These are phyloP conservation scores for Brachyhypopomus gauderio DNA, from an alignment of 2,113 vertebrate genomes.

Conservation along the genomic window DNA sequence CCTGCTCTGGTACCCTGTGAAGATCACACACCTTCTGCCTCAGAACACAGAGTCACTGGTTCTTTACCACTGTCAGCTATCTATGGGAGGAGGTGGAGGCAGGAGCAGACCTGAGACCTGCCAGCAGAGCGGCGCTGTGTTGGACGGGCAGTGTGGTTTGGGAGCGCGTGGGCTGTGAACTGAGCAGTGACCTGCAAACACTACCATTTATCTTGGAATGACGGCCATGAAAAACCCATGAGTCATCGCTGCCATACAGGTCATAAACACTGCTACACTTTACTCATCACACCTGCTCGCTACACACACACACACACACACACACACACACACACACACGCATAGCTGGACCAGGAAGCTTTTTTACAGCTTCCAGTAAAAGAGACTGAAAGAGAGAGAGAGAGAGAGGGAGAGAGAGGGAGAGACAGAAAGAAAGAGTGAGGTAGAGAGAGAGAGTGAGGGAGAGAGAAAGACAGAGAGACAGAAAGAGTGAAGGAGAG, in stretches of 20 bases:
- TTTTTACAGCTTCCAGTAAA: constrained; percentile 48
- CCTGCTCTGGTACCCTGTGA: constrained; percentile 31
- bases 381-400: constrained; percentile 12
- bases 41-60: neutral
- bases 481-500: too few species aligned
- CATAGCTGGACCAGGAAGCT: constrained; percentile 15
- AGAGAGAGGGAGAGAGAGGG: constrained; percentile 2
- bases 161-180: constrained; percentile 14
- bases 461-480: neutral
- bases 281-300: constrained; percentile 47
- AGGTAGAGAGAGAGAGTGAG: too few species aligned
- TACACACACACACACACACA: constrained; percentile 37
- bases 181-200: constrained; percentile 22
- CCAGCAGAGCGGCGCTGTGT: neutral
- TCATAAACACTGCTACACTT: constrained; percentile 52
- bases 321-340: constrained; percentile 1
- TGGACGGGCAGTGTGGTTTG: neutral
- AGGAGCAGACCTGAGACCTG: constrained; percentile 4
- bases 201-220: constrained; percentile 44
- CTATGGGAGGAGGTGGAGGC: constrained; percentile 26
- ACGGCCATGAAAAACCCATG: constrained; percentile 41
- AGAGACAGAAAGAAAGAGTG: too few species aligned
- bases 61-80: constrained; percentile 25
- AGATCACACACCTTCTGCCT: neutral
- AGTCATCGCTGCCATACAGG: constrained; percentile 43